A percentile compares a stretch with the other conserved stretches of the same genome.
phyloP scores from a whole-genome alignment of 2,888 invertebrate species.

The Mythimna pallens region DNA sequence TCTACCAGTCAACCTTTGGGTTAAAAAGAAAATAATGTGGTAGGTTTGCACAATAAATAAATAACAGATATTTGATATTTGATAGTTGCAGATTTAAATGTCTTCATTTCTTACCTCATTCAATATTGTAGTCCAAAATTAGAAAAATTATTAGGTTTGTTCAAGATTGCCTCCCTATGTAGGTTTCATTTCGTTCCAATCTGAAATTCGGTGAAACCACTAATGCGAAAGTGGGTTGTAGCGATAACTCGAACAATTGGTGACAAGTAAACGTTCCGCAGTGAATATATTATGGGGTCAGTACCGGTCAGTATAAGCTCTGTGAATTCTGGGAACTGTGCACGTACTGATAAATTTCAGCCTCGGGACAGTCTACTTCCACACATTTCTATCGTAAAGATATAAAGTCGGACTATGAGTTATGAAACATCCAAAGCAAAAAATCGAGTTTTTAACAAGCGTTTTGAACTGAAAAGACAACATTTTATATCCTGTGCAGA shows the following conservation, averaged over 20 bases:
- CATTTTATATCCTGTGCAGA: conserved; percentile 34
- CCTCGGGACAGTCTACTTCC: not conserved
- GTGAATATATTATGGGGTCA: conserved; percentile 37
- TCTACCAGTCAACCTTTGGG: too few species aligned
- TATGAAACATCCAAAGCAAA: not conserved
- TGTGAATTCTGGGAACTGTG: conserved; percentile 11
- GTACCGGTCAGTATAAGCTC: conserved; percentile 31
- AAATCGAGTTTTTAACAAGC: not conserved
- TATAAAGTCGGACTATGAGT: not conserved
- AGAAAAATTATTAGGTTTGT: too few species aligned
- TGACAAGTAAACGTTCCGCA: conserved; percentile 41
- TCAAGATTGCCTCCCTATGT: not conserved
- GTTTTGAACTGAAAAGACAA: conserved; percentile 25
- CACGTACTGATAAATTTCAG: conserved; percentile 24
- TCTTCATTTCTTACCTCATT: too few species aligned
- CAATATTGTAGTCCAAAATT: too few species aligned
- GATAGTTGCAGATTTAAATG: too few species aligned
- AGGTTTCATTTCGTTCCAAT: conserved; percentile 13
- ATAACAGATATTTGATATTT: too few species aligned
- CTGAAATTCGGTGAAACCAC: conserved; percentile 26
- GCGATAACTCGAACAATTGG: conserved; percentile 51
- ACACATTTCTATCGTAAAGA: conserved; percentile 1
- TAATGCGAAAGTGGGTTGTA: conserved; percentile 51
- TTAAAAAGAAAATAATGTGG: too few species aligned
- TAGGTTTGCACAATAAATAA: too few species aligned